Evolutionary conservation across 2,797 vertebrate species (phyloP).

Genomic region (Microctenopoma steveboyesi): DNA sequence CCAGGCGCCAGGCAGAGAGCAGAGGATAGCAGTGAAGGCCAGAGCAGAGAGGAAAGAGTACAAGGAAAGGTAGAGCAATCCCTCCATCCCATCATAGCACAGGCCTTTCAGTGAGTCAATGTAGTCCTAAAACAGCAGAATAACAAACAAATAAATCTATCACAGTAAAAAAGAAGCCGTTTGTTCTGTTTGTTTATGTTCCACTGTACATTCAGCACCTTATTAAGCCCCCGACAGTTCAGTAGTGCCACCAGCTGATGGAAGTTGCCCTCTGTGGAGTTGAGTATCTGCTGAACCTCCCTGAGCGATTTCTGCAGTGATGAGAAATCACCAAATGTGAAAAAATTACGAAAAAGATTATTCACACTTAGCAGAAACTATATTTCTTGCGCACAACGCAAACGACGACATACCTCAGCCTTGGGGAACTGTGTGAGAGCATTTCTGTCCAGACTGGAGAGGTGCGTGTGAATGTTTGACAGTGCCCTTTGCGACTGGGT

Average conservation of each 20-base stretch:
- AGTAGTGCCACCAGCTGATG: conserved; percentile 92
- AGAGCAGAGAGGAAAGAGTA: conserved; percentile 88
- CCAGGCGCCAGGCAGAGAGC: conserved; percentile 92
- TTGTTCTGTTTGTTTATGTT: neutral
- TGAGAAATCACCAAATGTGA: conserved; percentile 8
- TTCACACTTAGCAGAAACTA: neutral
- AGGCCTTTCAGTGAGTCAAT: conserved; percentile 90
- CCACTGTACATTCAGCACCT: conserved; percentile 74
- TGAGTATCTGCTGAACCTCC: conserved; percentile 91
- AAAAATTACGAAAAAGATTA: neutral
- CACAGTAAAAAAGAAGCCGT: neutral
- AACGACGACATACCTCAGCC: conserved; percentile 83
- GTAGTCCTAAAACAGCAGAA: conserved; percentile 83
- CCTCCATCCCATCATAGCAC: conserved; percentile 93
- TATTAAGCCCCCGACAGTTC: conserved; percentile 91
- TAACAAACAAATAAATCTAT: neutral
- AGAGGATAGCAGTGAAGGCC: conserved; percentile 89
- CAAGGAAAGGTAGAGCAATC: conserved; percentile 87
- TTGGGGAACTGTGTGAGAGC: conserved; percentile 89
- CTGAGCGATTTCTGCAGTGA: conserved; percentile 85
- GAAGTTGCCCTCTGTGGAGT: conserved; percentile 91
- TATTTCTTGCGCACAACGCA: neutral
- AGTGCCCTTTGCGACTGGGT: conserved; percentile 92
- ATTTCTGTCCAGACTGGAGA: conserved; percentile 89
- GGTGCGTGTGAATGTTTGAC: conserved; percentile 91